These are phyloP conservation scores for Caerostris darwini DNA, from an alignment of 1,140 invertebrate genomes.

Conservation along the genomic window DNA sequence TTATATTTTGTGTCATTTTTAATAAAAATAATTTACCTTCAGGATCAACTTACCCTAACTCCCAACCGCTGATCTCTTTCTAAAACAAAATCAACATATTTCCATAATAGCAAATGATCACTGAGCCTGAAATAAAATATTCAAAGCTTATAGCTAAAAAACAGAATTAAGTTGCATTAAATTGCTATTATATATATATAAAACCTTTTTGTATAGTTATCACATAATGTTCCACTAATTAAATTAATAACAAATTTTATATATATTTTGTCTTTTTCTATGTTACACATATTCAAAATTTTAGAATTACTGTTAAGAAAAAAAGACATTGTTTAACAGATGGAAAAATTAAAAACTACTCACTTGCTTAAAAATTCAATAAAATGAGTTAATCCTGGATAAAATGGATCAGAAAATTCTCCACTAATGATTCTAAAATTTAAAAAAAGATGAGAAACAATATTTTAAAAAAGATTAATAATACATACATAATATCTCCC, in stretches of 20 bases:
- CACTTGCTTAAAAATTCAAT: slow-evolving; percentile 82
- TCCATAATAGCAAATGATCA: slow-evolving; percentile 82
- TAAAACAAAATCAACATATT: slow-evolving; percentile 83
- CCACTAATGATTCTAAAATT: slow-evolving; percentile 80
- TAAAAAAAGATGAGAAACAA: background rate
- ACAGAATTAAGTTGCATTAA: no score
- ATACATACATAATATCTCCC: no score
- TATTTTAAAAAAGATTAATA: no score
- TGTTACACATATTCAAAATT: no score
- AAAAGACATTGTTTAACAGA: no score
- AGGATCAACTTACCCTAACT: slow-evolving; percentile 78
- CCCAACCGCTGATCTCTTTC: slow-evolving; percentile 82
- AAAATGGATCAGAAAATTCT: slow-evolving; percentile 81
- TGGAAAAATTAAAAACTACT: slow-evolving; percentile 69
- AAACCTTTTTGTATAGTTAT: background rate
- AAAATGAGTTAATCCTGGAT: slow-evolving; percentile 82
- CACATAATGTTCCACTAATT: no score
- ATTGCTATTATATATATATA: background rate
- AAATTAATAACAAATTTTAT: background rate
- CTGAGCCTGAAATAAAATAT: slow-evolving; percentile 80
- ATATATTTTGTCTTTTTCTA: background rate
- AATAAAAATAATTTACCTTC: no score
- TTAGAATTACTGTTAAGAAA: no score
- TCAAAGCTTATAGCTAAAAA: background rate
- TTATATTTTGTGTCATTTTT: no score